phyloP scores from a whole-genome alignment of 35 echinoderm and acorn worm species.

The Apostichopus japonicus region DNA sequence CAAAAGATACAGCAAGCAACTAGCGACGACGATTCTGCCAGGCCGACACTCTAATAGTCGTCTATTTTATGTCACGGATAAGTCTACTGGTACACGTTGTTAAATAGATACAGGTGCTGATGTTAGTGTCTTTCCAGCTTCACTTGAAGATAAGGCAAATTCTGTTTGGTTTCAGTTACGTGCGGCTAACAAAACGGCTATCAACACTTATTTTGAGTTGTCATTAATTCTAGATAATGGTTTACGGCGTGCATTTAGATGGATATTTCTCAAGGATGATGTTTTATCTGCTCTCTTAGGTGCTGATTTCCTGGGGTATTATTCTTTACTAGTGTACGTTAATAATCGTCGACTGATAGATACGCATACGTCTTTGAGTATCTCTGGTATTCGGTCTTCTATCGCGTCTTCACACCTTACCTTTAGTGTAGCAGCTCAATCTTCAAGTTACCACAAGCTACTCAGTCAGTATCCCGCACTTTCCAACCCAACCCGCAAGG shows the following conservation, averaged over 20 bases:
- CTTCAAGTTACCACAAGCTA: background rate
- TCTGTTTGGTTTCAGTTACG: background rate
- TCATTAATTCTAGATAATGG: slow-evolving; percentile 22
- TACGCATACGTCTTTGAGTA: background rate
- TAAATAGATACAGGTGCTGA: slow-evolving; percentile 13
- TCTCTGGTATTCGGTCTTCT: slow-evolving; percentile 27
- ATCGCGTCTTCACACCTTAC: slow-evolving; percentile 5
- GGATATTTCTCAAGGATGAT: slow-evolving; percentile 61
- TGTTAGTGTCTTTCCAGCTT: slow-evolving; percentile 16
- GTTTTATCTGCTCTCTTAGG: slow-evolving; percentile 52
- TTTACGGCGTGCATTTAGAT: background rate
- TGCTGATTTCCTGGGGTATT: slow-evolving; percentile 55
- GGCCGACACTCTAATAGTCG: slow-evolving; percentile 15
- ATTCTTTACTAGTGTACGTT: slow-evolving; percentile 42
- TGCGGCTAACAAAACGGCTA: background rate
- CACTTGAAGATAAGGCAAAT: background rate
- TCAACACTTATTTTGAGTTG: background rate
- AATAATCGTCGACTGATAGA: slow-evolving; percentile 32
- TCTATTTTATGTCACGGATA: slow-evolving; percentile 34
- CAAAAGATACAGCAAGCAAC: background rate
- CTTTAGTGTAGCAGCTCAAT: background rate
- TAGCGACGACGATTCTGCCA: background rate
- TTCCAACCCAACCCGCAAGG: slow-evolving; percentile 3
- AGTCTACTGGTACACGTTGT: slow-evolving; percentile 21
- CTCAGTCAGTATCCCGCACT: background rate